Conservation (phyloP, 2,888 invertebrate genomes). For the Tipula helvola region DNA sequence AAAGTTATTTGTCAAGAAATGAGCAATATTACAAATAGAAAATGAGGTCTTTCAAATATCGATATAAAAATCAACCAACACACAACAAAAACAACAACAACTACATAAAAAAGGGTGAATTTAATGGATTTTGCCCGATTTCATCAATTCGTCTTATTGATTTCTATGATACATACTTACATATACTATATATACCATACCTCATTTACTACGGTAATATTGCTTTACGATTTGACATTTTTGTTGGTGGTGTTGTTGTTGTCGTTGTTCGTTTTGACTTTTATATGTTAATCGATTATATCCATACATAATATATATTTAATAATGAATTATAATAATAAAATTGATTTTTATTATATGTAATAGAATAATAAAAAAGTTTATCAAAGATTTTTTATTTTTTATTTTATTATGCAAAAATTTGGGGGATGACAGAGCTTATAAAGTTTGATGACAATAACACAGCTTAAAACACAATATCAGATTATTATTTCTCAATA, state of each 20-base stretch:
- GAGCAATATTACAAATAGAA: conserved; percentile 6
- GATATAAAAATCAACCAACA: background rate
- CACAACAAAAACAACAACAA: background rate
- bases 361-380: background rate
- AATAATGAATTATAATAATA: background rate
- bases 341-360: background rate
- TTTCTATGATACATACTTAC: background rate
- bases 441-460: background rate
- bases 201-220: background rate
- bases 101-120: background rate
- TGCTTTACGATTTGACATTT: background rate
- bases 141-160: conserved; percentile 4
- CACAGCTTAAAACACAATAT: background rate
- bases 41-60: conserved; percentile 5
- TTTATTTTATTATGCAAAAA: background rate
- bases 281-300: background rate
- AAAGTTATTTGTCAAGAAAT: conserved; percentile 5
- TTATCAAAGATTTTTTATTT: background rate
- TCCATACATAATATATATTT: background rate
- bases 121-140: conserved; percentile 4
- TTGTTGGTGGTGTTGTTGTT: background rate
- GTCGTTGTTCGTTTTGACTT: background rate
- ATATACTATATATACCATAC: background rate
- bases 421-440: background rate
- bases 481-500: background rate